These are phyloP conservation scores for Gambusia affinis DNA, from an alignment of 2,113 vertebrate genomes.

Conservation along the genomic window DNA sequence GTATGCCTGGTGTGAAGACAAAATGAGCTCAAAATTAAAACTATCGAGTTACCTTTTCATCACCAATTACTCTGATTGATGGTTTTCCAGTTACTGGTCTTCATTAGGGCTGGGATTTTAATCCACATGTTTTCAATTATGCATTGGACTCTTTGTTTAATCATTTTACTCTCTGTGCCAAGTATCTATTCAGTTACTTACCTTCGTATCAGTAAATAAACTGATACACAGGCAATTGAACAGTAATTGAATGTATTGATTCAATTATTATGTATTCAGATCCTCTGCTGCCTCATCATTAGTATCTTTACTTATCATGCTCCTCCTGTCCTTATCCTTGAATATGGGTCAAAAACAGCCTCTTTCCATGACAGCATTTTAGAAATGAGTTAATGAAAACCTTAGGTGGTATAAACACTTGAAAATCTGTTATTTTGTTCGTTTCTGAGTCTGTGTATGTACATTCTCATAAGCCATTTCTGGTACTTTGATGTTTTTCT, in stretches of 20 bases:
- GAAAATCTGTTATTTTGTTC: no score
- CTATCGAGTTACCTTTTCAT: no score
- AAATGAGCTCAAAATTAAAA: no score
- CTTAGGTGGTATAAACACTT: no score
- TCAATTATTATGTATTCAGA: not conserved
- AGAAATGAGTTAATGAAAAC: no score
- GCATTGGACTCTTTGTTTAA: not conserved
- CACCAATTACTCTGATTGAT: no score
- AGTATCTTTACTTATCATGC: not conserved
- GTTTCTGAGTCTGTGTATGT: no score
- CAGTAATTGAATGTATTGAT: not conserved
- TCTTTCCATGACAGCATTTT: no score
- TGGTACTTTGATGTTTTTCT: not conserved
- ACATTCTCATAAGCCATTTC: not conserved
- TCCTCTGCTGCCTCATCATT: not conserved
- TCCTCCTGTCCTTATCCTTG: not conserved
- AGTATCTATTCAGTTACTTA: not conserved
- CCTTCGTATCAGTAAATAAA: not conserved
- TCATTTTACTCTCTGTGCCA: not conserved
- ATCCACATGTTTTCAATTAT: not conserved
- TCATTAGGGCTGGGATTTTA: not conserved
- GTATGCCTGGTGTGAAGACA: no score
- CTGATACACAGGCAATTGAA: not conserved
- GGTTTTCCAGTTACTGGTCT: no score
- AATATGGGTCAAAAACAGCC: not conserved